Percentiles rank a stretch among this genome's conserved stretches.
These are phyloP conservation scores for Rissa tridactyla DNA, from an alignment of 2,113 vertebrate species.

Conservation along the genomic window DNA sequence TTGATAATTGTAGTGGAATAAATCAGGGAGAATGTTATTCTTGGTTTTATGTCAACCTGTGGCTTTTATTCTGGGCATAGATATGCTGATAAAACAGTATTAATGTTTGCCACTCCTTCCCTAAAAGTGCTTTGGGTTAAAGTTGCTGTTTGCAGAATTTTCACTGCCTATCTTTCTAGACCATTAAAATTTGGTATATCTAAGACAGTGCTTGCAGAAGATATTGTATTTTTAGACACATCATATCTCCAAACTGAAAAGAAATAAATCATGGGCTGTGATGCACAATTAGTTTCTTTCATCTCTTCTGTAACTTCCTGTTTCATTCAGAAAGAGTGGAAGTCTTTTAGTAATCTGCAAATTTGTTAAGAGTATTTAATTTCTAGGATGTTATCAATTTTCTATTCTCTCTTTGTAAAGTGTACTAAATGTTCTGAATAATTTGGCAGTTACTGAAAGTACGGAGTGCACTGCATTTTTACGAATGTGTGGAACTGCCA, in stretches of 20 bases:
- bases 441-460: background rate
- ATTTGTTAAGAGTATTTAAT: background rate
- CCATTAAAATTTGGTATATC: background rate
- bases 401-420: background rate
- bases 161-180: background rate
- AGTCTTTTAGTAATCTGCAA: background rate
- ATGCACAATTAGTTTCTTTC: background rate
- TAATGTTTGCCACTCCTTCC: background rate
- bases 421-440: background rate
- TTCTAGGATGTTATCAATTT: background rate
- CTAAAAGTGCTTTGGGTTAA: background rate
- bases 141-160: background rate
- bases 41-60: background rate
- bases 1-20: background rate
- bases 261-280: background rate
- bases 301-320: background rate
- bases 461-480: background rate
- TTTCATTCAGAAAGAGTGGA: background rate
- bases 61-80: background rate
- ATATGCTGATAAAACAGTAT: background rate
- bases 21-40: background rate
- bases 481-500: accelerated
- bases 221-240: background rate
- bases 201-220: background rate
- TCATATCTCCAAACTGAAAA: background rate